These are phyloP conservation scores for Diarsia brunnea DNA, from an alignment of 2,888 invertebrate genomes.

Conservation along the genomic window DNA sequence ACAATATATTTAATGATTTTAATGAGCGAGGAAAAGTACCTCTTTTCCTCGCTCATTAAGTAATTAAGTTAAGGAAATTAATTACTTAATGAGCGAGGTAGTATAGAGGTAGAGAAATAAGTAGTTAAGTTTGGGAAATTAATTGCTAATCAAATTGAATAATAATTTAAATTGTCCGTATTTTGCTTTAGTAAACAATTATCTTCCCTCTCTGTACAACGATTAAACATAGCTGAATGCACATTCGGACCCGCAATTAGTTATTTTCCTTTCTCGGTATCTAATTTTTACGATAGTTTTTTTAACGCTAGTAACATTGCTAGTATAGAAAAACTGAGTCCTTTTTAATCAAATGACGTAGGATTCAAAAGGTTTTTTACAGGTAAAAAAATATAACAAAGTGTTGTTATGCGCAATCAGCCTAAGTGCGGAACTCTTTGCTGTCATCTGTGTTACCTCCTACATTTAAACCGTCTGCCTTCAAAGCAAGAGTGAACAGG, in stretches of 20 bases:
- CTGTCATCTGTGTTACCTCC: too few species aligned
- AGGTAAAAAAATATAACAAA: too few species aligned
- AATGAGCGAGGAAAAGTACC: not conserved
- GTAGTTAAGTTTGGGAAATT: too few species aligned
- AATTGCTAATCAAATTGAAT: not conserved
- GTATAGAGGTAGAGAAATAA: too few species aligned
- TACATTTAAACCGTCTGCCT: too few species aligned
- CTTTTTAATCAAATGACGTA: not conserved
- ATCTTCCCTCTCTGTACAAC: not conserved
- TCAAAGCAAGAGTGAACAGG: too few species aligned
- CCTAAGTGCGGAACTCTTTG: too few species aligned
- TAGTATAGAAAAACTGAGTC: not conserved
- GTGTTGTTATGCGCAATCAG: too few species aligned
- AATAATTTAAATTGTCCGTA: not conserved
- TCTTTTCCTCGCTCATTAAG: too few species aligned
- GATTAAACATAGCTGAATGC: not conserved
- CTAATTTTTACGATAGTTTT: not conserved
- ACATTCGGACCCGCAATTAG: not conserved
- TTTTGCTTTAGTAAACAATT: not conserved
- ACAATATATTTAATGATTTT: not conserved
- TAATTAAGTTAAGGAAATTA: too few species aligned
- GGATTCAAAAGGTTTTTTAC: not conserved
- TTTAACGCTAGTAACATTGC: not conserved
- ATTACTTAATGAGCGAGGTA: too few species aligned
- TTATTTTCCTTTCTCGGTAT: too few species aligned